Percentiles rank a stretch among this genome's conserved stretches.
Evolutionary conservation across 2,888 invertebrate species (phyloP).

Genomic region (Philereme vetulata): DNA sequence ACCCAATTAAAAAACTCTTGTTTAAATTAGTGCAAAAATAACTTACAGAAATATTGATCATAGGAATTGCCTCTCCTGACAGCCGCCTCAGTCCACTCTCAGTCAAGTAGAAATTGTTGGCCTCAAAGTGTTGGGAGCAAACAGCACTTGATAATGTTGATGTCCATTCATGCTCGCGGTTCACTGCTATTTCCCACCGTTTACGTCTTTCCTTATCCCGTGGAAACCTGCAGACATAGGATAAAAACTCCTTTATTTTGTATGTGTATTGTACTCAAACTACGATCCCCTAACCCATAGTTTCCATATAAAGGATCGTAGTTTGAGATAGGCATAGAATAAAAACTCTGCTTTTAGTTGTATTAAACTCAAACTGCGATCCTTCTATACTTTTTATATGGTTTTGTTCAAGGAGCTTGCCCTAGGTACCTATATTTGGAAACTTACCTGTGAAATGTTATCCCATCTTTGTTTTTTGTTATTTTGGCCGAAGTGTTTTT

Average conservation of each 20-base stretch:
- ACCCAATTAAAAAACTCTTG: no score
- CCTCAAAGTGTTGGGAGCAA: slow-evolving; percentile 69
- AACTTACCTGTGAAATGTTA: slow-evolving; percentile 69
- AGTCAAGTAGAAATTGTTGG: slow-evolving; percentile 66
- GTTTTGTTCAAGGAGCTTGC: no score
- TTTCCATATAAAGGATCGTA: no score
- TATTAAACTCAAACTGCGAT: no score
- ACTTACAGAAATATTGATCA: slow-evolving; percentile 70
- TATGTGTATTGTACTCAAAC: no score
- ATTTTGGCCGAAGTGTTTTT: slow-evolving; percentile 68
- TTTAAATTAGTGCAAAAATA: no score
- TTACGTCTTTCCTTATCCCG: slow-evolving; percentile 57
- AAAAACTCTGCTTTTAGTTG: no score
- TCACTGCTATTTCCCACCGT: slow-evolving; percentile 69
- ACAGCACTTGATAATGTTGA: slow-evolving; percentile 66
- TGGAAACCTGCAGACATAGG: slow-evolving; percentile 57
- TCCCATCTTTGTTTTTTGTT: slow-evolving; percentile 69
- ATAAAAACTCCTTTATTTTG: no score
- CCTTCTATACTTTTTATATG: slow-evolving; percentile 9
- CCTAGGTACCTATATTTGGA: no score
- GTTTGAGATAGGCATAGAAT: no score
- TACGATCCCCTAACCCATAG: no score
- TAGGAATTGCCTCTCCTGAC: slow-evolving; percentile 60
- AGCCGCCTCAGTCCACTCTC: slow-evolving; percentile 64
- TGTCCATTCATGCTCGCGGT: slow-evolving; percentile 60